Percentiles rank a stretch among this genome's conserved stretches.
Evolutionary conservation across 2,113 vertebrate species (phyloP).

Genomic region (Pachyramphus minor): DNA sequence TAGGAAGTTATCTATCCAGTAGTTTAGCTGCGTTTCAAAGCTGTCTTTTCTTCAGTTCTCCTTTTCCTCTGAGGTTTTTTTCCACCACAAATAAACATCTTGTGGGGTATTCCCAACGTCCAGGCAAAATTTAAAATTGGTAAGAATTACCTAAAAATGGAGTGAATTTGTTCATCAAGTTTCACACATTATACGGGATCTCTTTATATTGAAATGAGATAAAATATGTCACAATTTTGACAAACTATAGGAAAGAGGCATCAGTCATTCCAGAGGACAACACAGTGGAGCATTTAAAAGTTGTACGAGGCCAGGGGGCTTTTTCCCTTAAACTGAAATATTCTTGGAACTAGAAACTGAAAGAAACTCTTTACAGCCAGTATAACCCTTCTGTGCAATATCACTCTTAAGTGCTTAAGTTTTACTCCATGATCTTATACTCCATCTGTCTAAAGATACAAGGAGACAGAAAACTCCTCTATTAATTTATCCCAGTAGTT

Average conservation of each 20-base stretch:
- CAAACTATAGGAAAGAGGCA: not conserved
- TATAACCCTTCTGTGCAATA: not conserved
- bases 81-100: too few species aligned
- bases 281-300: not conserved
- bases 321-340: not conserved
- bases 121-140: not conserved
- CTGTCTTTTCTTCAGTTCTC: too few species aligned
- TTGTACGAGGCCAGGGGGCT: not conserved
- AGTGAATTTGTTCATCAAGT: not conserved
- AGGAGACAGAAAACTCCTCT: not conserved
- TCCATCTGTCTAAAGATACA: not conserved
- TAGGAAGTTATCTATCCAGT: too few species aligned
- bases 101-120: too few species aligned
- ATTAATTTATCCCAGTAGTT: not conserved
- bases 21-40: too few species aligned
- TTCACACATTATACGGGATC: not conserved
- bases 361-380: not conserved
- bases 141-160: not conserved
- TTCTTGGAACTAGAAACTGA: not conserved
- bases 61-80: too few species aligned
- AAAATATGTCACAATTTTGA: not conserved
- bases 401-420: not conserved
- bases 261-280: not conserved
- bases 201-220: not conserved
- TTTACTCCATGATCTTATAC: not conserved